Percentiles rank a stretch among this genome's conserved stretches.
Conservation (phyloP, 1,140 invertebrate genomes). For the Meteorus sp. region DNA sequence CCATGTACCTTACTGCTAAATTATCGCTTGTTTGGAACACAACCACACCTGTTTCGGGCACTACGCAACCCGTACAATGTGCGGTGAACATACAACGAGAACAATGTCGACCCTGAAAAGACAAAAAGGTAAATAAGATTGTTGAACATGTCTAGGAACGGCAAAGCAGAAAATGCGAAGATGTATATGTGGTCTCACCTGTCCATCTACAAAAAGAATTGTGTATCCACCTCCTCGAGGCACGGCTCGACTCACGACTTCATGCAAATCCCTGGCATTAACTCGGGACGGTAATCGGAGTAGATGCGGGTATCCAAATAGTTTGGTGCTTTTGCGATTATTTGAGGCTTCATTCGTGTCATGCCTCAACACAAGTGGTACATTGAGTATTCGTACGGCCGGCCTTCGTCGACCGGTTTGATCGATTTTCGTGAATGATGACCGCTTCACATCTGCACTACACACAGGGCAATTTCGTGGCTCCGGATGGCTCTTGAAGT, state of each 20-base stretch:
- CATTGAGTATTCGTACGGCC: constrained; percentile 59
- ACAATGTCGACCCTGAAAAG: constrained; percentile 66
- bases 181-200: constrained; percentile 41
- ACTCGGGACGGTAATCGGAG: constrained; percentile 64
- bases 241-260: constrained; percentile 57
- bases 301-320: constrained; percentile 66
- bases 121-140: constrained; percentile 27
- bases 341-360: constrained; percentile 62
- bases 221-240: constrained; percentile 59
- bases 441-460: constrained; percentile 35
- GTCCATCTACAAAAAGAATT: constrained; percentile 58
- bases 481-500: constrained; percentile 48
- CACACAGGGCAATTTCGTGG: constrained; percentile 48
- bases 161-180: constrained; percentile 2
- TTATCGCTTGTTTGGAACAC: constrained; percentile 62
- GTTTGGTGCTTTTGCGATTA: constrained; percentile 55
- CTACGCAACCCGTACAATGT: constrained; percentile 66
- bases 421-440: constrained; percentile 50
- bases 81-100: constrained; percentile 65
- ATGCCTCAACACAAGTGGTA: constrained; percentile 62
- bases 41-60: constrained; percentile 59
- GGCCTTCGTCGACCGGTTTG: constrained; percentile 47
- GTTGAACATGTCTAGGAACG: constrained; percentile 17
- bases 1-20: constrained; percentile 62
- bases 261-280: constrained; percentile 59